phyloP scores from a whole-genome alignment of 2,797 vertebrate species.

The Macroramphosus scolopax region DNA sequence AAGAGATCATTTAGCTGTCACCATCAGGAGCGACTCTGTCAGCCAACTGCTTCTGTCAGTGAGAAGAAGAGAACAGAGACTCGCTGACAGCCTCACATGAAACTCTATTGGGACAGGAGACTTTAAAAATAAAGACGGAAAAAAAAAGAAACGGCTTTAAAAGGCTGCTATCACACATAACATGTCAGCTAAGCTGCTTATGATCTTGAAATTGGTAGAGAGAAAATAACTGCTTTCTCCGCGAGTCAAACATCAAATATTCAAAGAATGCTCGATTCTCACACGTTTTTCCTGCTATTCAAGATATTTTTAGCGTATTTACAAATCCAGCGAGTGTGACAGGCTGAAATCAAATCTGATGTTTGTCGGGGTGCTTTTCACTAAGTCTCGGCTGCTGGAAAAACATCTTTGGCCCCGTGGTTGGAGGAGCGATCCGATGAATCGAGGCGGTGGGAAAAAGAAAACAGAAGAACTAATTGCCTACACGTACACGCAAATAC shows the following conservation, averaged over 20 bases:
- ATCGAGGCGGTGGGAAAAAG: conserved; percentile 22
- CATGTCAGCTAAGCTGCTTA: conserved; percentile 49
- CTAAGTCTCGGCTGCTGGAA: conserved; percentile 29
- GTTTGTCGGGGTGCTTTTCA: conserved; percentile 8
- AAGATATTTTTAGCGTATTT: conserved; percentile 35
- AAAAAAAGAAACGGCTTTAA: conserved; percentile 39
- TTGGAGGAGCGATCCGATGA: conserved; percentile 25
- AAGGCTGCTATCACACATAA: conserved; percentile 58
- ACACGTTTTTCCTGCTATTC: conserved; percentile 16
- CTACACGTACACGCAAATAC: conserved; percentile 37
- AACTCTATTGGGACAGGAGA: conserved; percentile 59
- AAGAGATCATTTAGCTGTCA: conserved; percentile 82
- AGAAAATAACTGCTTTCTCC: conserved; percentile 24
- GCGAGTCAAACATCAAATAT: conserved; percentile 11
- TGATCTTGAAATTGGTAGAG: conserved; percentile 47
- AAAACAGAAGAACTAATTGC: conserved; percentile 40
- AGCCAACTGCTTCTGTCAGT: conserved; percentile 61
- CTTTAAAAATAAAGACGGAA: conserved; percentile 50
- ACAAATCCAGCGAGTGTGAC: conserved; percentile 18
- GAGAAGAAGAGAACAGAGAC: conserved; percentile 59
- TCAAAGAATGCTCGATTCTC: conserved; percentile 24
- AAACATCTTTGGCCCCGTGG: conserved; percentile 26
- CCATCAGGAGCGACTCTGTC: conserved; percentile 69
- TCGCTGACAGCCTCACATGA: conserved; percentile 65
- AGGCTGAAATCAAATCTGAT: conserved; percentile 30